Evolutionary conservation across 2,113 vertebrate genomes (phyloP), one percentile per base, ranked within the genome.

Genomic region (Phalacrocorax aristotelis): DNA sequence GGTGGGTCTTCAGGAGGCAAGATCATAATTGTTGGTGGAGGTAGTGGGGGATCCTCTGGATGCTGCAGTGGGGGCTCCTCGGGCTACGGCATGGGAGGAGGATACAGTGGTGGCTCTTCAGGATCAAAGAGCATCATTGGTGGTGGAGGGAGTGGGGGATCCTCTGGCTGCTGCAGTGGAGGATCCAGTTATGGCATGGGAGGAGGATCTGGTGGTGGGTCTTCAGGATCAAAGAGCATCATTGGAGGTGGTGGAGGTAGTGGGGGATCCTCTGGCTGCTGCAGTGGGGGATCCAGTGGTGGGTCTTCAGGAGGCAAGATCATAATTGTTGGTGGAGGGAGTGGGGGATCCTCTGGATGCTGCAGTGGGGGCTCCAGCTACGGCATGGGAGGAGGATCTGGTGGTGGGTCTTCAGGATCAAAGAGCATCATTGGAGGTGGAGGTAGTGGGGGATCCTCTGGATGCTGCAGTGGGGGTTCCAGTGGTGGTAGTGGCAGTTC

Each of bases 121-220:
- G 54, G 84, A 22, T 0, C 2, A 0, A 81, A 86, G 64, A 36
- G 0, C 6, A 81, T 91, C 0, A 71, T 51, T 0, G n/a, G n/a
- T 10, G 7, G 83, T 76, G 92, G 92, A 27, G 5, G 70, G 0
- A 38, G 85, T 14, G 89, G 22, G 2, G 78, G 75, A 0, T 38
- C 38, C 38, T 38, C 38, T 38, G 38, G 38, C 68, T 94, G 81
- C 77, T 89, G 92, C 18, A 30, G 2, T 34, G 78, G 78, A 1
- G 78, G 1, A 12, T 51, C 49, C 23, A 23, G 49, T 12, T 51
- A 51, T 4, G 22, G 49, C 49, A 51, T 51, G 22, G 49, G 49
- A 51, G 49, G 52, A 54, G 52, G 52, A 16, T 54, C 15, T 15
- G 16, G 52, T 9, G 52, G 52, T 54, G 27, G 51, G 21, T 84